Conservation (phyloP, 2,888 invertebrate genomes). For the Amaurobius ferox region DNA sequence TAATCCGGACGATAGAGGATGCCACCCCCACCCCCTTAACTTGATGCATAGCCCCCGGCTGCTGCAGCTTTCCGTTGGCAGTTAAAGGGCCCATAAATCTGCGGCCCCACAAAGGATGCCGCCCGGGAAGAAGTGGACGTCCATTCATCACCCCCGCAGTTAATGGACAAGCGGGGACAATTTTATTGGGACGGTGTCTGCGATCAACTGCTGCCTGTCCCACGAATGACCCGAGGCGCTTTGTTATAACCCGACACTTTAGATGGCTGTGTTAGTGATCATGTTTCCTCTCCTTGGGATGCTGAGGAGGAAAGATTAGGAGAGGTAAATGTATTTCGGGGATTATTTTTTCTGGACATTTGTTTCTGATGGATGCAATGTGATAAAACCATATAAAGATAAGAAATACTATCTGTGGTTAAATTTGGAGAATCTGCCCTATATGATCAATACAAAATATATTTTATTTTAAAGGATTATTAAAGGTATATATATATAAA, state of each 20-base stretch:
- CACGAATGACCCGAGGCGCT: constrained; percentile 17
- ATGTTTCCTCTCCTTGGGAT: not conserved
- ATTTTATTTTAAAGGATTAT: too few relatives aligned
- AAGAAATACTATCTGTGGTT: too few relatives aligned
- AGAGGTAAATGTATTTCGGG: not conserved
- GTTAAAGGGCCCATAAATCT: constrained; percentile 66
- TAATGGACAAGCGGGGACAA: constrained; percentile 68
- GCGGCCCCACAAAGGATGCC: constrained; percentile 45
- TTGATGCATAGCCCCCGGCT: constrained; percentile 51
- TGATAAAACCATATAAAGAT: too few relatives aligned
- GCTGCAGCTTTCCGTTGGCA: constrained; percentile 47
- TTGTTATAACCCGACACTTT: constrained; percentile 25
- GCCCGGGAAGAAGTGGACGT: constrained; percentile 49
- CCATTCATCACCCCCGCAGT: constrained; percentile 37
- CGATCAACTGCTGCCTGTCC: constrained; percentile 35
- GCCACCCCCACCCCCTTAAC: constrained; percentile 25
- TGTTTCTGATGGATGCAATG: too few relatives aligned
- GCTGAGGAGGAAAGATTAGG: not conserved
- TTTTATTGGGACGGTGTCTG: constrained; percentile 64
- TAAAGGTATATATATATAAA: too few relatives aligned
- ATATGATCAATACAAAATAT: too few relatives aligned
- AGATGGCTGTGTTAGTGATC: constrained; percentile 21
- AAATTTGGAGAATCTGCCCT: too few relatives aligned
- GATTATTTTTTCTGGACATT: too few relatives aligned
- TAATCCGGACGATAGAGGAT: constrained; percentile 57